Conservation (phyloP, 1,140 invertebrate genomes). For the Holotrichia oblita region DNA sequence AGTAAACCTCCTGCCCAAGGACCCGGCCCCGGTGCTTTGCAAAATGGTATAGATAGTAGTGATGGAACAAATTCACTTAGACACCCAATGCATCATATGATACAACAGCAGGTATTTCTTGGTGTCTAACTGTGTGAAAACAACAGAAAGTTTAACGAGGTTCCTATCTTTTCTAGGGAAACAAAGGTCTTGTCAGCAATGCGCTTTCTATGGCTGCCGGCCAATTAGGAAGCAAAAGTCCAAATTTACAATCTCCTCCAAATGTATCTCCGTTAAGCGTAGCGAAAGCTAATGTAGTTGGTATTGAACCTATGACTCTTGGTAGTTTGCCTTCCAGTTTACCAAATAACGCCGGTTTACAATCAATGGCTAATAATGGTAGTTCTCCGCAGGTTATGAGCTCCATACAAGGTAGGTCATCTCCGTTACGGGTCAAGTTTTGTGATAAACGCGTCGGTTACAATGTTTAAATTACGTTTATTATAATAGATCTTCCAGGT, state of each 20-base stretch:
- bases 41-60: constrained; percentile 60
- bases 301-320: constrained; percentile 67
- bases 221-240: constrained; percentile 80
- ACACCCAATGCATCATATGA: constrained; percentile 71
- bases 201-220: constrained; percentile 72
- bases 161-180: constrained; percentile 66
- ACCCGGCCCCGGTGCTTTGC: constrained; percentile 73
- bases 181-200: constrained; percentile 77
- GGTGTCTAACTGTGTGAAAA: neutral
- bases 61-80: constrained; percentile 52
- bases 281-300: constrained; percentile 62
- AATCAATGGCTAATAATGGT: constrained; percentile 69
- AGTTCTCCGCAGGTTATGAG: constrained; percentile 71
- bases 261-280: constrained; percentile 69
- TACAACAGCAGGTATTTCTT: constrained; percentile 62
- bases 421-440: neutral
- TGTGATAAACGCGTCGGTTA: neutral
- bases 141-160: neutral
- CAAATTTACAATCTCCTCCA: constrained; percentile 82
- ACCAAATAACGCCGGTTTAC: constrained; percentile 65
- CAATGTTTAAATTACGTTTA: neutral
- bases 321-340: constrained; percentile 70
- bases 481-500: constrained; percentile 57
- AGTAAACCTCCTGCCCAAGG: constrained; percentile 78
- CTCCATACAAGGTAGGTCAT: constrained; percentile 69